phyloP scores from a whole-genome alignment of 2,888 invertebrate species.

The Melanargia galathea region DNA sequence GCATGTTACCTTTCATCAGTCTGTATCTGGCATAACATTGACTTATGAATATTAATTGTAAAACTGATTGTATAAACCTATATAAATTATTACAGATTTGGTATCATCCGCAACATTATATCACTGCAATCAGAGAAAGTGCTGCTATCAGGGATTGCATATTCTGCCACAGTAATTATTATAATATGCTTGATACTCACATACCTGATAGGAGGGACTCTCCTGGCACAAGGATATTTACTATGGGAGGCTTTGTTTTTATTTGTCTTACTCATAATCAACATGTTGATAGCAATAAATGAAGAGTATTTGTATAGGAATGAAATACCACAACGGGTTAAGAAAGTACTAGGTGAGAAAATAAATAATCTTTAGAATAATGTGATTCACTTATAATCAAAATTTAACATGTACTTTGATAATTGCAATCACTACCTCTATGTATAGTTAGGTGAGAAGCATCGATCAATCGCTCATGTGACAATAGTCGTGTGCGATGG shows the following conservation, averaged over 20 bases:
- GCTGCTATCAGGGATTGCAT: slow-evolving; percentile 70
- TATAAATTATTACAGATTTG: slow-evolving; percentile 62
- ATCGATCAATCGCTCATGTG: too few species aligned
- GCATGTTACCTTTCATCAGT: too few species aligned
- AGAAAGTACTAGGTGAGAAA: slow-evolving; percentile 69
- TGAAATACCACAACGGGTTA: slow-evolving; percentile 81
- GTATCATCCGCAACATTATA: slow-evolving; percentile 64
- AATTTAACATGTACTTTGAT: too few species aligned
- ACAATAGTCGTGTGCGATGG: too few species aligned
- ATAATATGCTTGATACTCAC: slow-evolving; percentile 69
- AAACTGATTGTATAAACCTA: too few species aligned
- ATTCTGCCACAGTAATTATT: slow-evolving; percentile 68
- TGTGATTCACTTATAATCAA: background rate
- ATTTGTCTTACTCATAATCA: slow-evolving; percentile 67
- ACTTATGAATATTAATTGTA: too few species aligned
- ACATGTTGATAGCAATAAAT: slow-evolving; percentile 72
- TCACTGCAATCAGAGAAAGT: slow-evolving; percentile 77
- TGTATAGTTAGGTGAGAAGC: too few species aligned
- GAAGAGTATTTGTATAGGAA: slow-evolving; percentile 75
- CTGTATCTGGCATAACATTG: too few species aligned
- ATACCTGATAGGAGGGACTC: slow-evolving; percentile 67
- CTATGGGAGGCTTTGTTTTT: slow-evolving; percentile 74
- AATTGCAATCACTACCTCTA: too few species aligned
- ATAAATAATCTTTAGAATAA: background rate
- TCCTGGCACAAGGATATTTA: slow-evolving; percentile 67